Base-by-base conservation (phyloP, 1,140 invertebrate species). In the Drosophila parvula region DNA sequence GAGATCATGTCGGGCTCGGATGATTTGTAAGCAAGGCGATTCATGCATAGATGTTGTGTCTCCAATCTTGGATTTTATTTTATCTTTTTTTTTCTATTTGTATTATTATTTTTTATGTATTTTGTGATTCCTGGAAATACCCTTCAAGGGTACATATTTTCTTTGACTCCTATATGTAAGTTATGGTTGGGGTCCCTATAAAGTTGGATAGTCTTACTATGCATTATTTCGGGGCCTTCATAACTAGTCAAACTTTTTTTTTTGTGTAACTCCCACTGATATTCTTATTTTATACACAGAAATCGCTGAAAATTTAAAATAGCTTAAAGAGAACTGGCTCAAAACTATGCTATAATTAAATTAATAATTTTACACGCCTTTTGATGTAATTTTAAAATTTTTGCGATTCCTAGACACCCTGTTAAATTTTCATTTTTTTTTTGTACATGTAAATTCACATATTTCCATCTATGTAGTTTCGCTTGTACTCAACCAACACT, bases 1-100 rank as follows among this genome's bases (percentile, higher is more conserved):
- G 76, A 83, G 18, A 83, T 83, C 14, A 84, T 89, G 76, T 89
- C 73, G 3, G 81, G 74, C 11, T 82, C 78, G 43, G 60, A 79
- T 51, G 69, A 74, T 10, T 70, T 74, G 64, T 71, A 82, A 83
- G 68, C 50, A 48, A 34, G 68, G 14, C 45, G 47, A 43, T 45
- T 65, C 38, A 30, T 12, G 22, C 47, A 36, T 68, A 65, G 28
- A 67, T 65, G 38, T 67, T 65, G 22, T 44, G 51, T 27, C 3
- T 36, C 10, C 41, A 4, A 16, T 16, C 4, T 22, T 28, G 7
- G 3, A 6, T 34, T 60, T 44, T 38, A 4, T 30, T 27, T 45
- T 30, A 4, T 6, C 5, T 0, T 1, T 22, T 41, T 48, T 47
- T 40, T 44, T 41, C n/a, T 51, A 28, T 28, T n/a, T 30, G 0